phyloP scores from a whole-genome alignment of 1,140 invertebrate species.

The Drosophila kanapiae region DNA sequence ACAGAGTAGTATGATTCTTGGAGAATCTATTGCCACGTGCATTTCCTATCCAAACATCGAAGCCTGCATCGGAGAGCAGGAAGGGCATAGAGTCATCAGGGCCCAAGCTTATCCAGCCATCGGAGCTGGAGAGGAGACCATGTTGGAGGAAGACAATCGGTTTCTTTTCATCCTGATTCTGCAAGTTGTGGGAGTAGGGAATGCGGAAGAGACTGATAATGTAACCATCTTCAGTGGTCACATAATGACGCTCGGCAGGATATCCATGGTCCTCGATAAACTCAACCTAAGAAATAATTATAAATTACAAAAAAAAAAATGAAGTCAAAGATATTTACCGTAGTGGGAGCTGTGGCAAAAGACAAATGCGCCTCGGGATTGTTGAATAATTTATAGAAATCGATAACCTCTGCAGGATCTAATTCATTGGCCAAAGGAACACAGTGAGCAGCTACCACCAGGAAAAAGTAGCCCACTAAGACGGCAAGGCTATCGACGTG shows the following conservation, averaged over 20 bases:
- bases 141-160: slow-evolving; percentile 88
- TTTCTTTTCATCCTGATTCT: slow-evolving; percentile 34
- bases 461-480: slow-evolving; percentile 13
- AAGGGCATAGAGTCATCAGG: slow-evolving; percentile 85
- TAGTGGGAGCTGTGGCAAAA: slow-evolving; percentile 28
- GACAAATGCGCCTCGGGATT: slow-evolving; percentile 37
- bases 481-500: neutral
- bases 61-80: slow-evolving; percentile 88
- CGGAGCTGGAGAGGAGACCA: slow-evolving; percentile 87
- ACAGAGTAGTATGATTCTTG: slow-evolving; percentile 85
- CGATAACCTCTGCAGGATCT: neutral
- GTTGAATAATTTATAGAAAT: slow-evolving; percentile 44
- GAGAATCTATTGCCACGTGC: slow-evolving; percentile 89
- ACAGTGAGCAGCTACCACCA: neutral
- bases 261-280: slow-evolving; percentile 79
- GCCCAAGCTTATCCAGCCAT: slow-evolving; percentile 86
- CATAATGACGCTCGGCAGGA: slow-evolving; percentile 86
- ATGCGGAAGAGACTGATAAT: slow-evolving; percentile 86
- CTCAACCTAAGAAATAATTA: neutral
- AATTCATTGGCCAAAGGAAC: neutral
- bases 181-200: slow-evolving; percentile 71
- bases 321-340: slow-evolving; percentile 34
- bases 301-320: neutral
- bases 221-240: slow-evolving; percentile 86
- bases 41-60: slow-evolving; percentile 91